Base-by-base conservation (phyloP, 2,888 invertebrate genomes). In the Noctua comes region DNA sequence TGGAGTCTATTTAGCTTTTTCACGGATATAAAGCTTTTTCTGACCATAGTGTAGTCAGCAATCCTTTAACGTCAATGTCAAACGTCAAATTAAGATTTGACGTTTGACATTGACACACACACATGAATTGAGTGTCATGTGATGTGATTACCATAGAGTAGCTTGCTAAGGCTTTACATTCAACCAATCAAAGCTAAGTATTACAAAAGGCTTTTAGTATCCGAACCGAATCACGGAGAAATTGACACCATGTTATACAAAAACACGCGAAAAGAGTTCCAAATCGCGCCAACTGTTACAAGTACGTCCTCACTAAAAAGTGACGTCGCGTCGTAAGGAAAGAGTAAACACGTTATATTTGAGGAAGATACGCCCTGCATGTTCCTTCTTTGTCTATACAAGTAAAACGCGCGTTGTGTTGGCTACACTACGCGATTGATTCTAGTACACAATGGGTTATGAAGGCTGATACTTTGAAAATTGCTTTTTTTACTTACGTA, bases 291-390 rank as follows among this genome's bases (percentile, higher is more conserved):
- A 4, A 24, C 3, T 16, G n/a, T 77, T 40, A 83, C 36, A 54
- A 71, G 16, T 40, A 8, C 57, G 13, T 36, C 51, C 3, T 46
- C 31, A 18, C 24, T 62, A 64, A 48, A 80, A 16, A 48, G 40
- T 71, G 65, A 46, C n/a, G 59, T 40, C 82, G 85, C n/a, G 59
- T 40, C 82, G 85, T 80, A 84, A 82, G 82, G 84, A 82, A 82
- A 82, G 80, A 69, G 82, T 72, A 0, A 13, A 73, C 51, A 82
- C 62, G 51, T 43, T 43, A 46, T 54, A 80, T 66, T 84, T 31
- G 62, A 85, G 84, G 80, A 82, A 84, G 80, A 82, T 82, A 82
- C 84, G 82, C 81, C 81, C 85, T 82, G 80, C 62, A 82, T 66
- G 48, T 69, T 84, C 66, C 65, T 82, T 72, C 46, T 48, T 73